Evolutionary conservation across 2,888 invertebrate genomes (phyloP), one percentile per base, ranked within the genome.

Genomic region (Petrolisthes cinctipes): DNA sequence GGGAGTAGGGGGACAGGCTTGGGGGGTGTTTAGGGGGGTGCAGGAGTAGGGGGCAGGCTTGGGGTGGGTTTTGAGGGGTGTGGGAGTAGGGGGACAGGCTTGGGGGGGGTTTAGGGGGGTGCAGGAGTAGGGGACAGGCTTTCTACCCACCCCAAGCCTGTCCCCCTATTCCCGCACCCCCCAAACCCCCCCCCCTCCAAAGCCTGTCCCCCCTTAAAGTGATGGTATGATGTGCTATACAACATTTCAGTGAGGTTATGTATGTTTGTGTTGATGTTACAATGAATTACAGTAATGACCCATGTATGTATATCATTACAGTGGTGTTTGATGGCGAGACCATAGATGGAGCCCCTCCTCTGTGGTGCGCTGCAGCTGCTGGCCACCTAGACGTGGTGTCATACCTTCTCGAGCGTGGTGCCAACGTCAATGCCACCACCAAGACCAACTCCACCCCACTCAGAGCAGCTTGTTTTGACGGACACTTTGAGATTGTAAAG

Each of bases 321-420:
- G 99, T 99, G 91, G 97, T 97, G 91, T 99, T 99, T 93, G 99
- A 99, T 93, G 98, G 98, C 7, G 99, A 99, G 93, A 97, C 97
- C 91, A 98, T 99, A 92, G 98, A 98, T 93, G 98, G 97, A 91
- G 98, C 98, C 1, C 98, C 98, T 17, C 98, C 99, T 0, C 93
- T 99, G 79, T 99, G 99, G 99, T 98, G 98, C 93, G 99, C 99
- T 23, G 97, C 98, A 0, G 99, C 99, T 0, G 98, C 98, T 0
- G 99, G 99, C 61, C 97, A 98, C 93, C 93, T 97, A 91, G 95
- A 96, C 82, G 95, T 98, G 91, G 98, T 98, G 53, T 95, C 95
- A 92, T 94, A 97, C 92, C 94, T 99, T 91, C 96, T 98, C 76
- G 95, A 95, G 91, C 95, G 96, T 90, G 96, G 97, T 81, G 98